Evolutionary conservation across 2,888 invertebrate genomes (phyloP).

Genomic region (Atethmia centrago): DNA sequence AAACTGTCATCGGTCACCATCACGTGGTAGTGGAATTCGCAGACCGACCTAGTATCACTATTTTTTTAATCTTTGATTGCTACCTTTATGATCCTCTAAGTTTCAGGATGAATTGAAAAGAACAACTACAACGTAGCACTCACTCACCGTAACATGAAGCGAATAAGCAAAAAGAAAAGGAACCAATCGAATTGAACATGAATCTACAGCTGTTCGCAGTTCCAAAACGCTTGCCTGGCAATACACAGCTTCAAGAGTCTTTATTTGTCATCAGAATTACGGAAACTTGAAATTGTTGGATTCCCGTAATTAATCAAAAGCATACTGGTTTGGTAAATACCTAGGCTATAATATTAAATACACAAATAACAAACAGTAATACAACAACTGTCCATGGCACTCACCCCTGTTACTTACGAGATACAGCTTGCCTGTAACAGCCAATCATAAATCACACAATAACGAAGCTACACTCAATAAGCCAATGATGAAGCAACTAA

Average conservation of each 20-base stretch:
- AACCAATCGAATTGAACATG: not conserved
- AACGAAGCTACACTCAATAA: conserved; percentile 65
- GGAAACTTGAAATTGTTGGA: not conserved
- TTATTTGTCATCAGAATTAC: not conserved
- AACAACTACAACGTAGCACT: not conserved
- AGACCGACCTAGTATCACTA: not conserved
- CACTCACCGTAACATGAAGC: not conserved
- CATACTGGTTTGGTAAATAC: not conserved
- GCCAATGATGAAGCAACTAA: conserved; percentile 61
- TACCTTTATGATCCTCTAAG: not conserved
- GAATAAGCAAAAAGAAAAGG: no score
- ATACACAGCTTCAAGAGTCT: not conserved
- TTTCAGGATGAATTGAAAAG: not conserved
- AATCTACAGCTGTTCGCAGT: not conserved
- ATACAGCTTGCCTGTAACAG: conserved; percentile 61
- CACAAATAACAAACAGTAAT: not conserved
- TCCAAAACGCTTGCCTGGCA: not conserved
- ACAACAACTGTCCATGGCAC: conserved; percentile 28
- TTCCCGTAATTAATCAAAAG: not conserved
- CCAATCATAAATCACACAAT: conserved; percentile 61
- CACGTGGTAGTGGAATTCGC: not conserved
- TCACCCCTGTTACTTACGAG: conserved; percentile 39
- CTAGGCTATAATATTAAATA: conserved; percentile 1
- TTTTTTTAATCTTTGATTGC: not conserved
- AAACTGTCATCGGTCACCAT: not conserved